Conservation (phyloP, 2,888 invertebrate species). For the Acronicta leporina region DNA sequence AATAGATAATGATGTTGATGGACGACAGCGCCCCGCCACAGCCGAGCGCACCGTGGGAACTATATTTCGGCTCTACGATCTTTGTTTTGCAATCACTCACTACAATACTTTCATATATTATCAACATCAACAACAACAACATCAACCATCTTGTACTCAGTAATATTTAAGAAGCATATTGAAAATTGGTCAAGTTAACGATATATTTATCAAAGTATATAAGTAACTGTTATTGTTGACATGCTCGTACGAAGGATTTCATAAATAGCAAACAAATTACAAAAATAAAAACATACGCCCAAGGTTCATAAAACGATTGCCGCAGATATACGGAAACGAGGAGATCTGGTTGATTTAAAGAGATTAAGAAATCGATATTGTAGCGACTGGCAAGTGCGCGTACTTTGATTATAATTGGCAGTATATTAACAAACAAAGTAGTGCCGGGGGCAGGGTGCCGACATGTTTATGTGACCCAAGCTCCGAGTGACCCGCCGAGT, state of each 20-base stretch:
- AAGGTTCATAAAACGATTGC: conserved; percentile 55
- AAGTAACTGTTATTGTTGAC: conserved; percentile 10
- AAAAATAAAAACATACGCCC: conserved; percentile 52
- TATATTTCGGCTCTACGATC: conserved; percentile 82
- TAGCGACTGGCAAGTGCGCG: conserved; percentile 69
- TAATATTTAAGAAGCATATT: conserved; percentile 13
- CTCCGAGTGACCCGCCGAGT: conserved; percentile 79
- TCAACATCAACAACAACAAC: conserved; percentile 69
- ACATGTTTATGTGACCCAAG: conserved; percentile 85
- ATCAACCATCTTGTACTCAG: conserved; percentile 51
- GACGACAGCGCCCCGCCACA: conserved; percentile 78
- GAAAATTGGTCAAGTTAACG: conserved; percentile 5
- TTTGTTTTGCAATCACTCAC: conserved; percentile 81
- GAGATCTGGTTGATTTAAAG: conserved; percentile 72
- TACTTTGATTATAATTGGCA: conserved; percentile 84
- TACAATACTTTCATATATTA: conserved; percentile 65
- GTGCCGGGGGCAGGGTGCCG: conserved; percentile 81
- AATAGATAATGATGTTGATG: conserved; percentile 88
- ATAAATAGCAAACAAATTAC: conserved; percentile 37
- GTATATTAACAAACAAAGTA: conserved; percentile 86
- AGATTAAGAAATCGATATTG: conserved; percentile 82
- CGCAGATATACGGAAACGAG: conserved; percentile 66
- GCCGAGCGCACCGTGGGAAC: conserved; percentile 84
- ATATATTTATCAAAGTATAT: conserved; percentile 11
- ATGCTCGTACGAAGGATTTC: conserved; percentile 18